Percentiles rank a stretch among this genome's conserved stretches.
These are phyloP conservation scores for Martes martes DNA, from an alignment of 2,113 vertebrate genomes.

Conservation along the genomic window DNA sequence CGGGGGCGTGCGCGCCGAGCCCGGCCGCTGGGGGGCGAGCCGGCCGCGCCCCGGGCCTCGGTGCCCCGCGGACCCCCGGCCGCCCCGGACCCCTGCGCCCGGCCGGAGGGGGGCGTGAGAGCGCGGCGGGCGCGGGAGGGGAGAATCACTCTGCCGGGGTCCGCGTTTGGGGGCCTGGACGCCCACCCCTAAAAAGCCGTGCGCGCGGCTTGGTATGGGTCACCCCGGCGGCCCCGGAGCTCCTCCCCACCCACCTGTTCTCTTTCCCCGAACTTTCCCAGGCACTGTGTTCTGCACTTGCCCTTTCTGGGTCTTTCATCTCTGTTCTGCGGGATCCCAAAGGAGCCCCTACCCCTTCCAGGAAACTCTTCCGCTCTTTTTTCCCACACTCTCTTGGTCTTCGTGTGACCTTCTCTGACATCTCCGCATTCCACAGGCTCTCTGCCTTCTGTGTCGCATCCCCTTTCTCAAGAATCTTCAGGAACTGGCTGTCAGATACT, in stretches of 20 bases:
- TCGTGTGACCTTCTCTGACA: constrained; percentile 48
- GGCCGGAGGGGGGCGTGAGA: neutral
- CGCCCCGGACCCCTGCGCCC: too few relatives aligned
- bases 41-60: neutral
- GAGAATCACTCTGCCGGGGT: neutral
- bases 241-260: constrained; percentile 53
- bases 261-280: constrained; percentile 59
- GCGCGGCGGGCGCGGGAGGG: too few relatives aligned
- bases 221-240: neutral
- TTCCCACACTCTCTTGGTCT: neutral
- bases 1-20: neutral
- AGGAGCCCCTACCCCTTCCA: neutral
- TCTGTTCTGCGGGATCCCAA: neutral
- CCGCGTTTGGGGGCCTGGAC: fast-evolving
- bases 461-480: neutral
- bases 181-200: neutral
- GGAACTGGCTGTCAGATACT: neutral
- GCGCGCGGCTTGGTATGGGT: too few relatives aligned
- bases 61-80: neutral
- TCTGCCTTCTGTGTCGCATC: neutral
- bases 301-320: neutral
- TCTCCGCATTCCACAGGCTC: constrained; percentile 40
- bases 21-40: constrained; percentile 57
- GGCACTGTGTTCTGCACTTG: neutral
- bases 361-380: neutral